These are phyloP conservation scores for Cuculus canorus DNA, from an alignment of 2,797 vertebrate genomes.

Conservation along the genomic window DNA sequence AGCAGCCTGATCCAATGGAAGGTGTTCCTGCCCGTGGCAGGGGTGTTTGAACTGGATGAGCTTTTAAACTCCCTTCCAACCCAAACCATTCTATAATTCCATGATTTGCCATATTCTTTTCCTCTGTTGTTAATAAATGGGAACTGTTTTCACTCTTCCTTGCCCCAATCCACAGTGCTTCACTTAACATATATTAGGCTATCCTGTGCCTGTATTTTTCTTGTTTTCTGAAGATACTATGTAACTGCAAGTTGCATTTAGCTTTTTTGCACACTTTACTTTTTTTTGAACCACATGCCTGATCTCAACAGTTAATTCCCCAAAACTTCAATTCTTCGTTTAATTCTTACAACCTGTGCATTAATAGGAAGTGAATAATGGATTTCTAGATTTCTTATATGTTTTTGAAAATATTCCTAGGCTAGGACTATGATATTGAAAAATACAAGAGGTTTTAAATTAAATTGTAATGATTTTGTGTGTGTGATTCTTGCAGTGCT, in stretches of 20 bases:
- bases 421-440: neutral
- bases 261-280: neutral
- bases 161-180: neutral
- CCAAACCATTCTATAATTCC: no score
- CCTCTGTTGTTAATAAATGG: neutral
- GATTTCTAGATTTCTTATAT: neutral
- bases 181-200: neutral
- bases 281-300: neutral
- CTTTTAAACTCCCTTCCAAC: no score
- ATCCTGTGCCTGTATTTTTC: neutral
- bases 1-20: no score
- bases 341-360: neutral
- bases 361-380: neutral
- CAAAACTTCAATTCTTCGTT: neutral
- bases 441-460: neutral
- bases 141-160: neutral
- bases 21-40: no score
- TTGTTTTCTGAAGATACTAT: neutral
- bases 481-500: neutral
- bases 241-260: neutral
- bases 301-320: neutral
- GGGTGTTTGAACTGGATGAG: no score
- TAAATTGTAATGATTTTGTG: neutral
- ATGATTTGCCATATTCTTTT: neutral
- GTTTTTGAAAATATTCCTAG: neutral